phyloP scores from a whole-genome alignment of 2,888 invertebrate species.

The Willowsia nigromaculata region DNA sequence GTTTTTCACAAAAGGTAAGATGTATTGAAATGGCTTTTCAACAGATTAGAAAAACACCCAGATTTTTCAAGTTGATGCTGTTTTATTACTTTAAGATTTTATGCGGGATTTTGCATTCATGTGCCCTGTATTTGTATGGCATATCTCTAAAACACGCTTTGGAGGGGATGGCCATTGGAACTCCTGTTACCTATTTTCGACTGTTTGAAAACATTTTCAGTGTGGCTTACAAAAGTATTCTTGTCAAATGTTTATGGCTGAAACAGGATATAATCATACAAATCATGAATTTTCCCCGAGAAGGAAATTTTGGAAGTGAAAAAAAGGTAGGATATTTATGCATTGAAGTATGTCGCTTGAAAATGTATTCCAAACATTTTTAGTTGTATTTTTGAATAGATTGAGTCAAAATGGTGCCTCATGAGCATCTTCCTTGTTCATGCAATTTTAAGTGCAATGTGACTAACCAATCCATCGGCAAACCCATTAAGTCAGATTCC shows the following conservation, averaged over 20 bases:
- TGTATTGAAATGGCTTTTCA: neutral
- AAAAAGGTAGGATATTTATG: neutral
- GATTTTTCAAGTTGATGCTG: neutral
- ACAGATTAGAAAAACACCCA: neutral
- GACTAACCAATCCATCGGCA: slow-evolving; percentile 21
- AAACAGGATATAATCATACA: slow-evolving; percentile 4
- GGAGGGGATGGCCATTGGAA: neutral
- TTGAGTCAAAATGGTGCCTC: slow-evolving; percentile 14
- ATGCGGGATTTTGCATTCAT: neutral
- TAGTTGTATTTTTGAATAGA: neutral
- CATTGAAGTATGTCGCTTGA: neutral
- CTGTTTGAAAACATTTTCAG: slow-evolving; percentile 46
- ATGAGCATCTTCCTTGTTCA: neutral
- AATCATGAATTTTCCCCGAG: slow-evolving; percentile 44
- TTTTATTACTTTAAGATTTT: slow-evolving; percentile 14
- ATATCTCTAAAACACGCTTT: neutral
- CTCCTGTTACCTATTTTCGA: slow-evolving; percentile 47
- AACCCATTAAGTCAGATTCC: slow-evolving; percentile 50
- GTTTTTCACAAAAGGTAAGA: neutral
- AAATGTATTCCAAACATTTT: neutral
- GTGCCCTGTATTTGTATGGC: neutral
- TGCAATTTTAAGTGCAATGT: neutral
- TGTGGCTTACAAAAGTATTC: neutral
- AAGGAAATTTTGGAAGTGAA: neutral
- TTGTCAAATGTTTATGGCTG: slow-evolving; percentile 15